A percentile compares a stretch with the other conserved stretches of the same genome.
These are phyloP conservation scores for Osmerus eperlanus DNA, from an alignment of 2,113 vertebrate species.

Conservation along the genomic window DNA sequence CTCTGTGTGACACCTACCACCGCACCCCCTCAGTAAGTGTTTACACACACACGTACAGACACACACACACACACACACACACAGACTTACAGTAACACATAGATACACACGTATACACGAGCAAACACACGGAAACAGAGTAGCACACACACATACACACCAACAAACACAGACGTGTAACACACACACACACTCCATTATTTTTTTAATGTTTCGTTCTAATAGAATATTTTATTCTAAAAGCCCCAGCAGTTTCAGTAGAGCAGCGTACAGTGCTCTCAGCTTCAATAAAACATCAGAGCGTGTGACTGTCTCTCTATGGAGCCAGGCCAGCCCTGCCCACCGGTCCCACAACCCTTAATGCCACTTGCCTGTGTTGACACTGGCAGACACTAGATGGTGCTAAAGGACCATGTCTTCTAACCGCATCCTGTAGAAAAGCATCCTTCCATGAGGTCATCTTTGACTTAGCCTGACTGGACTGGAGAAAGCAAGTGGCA, in stretches of 20 bases:
- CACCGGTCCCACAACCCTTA: too few species aligned
- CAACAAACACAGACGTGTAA: background rate
- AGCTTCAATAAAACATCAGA: conserved; percentile 67
- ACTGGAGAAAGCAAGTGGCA: background rate
- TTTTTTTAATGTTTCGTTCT: conserved; percentile 35
- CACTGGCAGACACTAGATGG: conserved; percentile 51
- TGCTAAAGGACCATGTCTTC: conserved; percentile 26
- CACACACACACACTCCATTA: background rate
- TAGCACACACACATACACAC: background rate
- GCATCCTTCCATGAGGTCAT: background rate
- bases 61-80: background rate
- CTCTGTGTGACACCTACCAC: conserved; percentile 80
- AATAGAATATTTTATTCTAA: conserved; percentile 56
- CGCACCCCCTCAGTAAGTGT: conserved; percentile 83
- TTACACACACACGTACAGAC: conserved; percentile 2
- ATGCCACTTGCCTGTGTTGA: conserved; percentile 38
- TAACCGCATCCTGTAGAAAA: conserved; percentile 2
- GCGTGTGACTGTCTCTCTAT: conserved; percentile 47
- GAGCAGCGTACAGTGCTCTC: conserved; percentile 45
- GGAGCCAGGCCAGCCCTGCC: conserved; percentile 30
- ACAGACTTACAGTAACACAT: background rate
- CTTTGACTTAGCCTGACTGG: background rate
- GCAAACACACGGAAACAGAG: too few species aligned
- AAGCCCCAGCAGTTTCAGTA: conserved; percentile 43
- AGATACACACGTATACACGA: background rate